Evolutionary conservation across 2,113 vertebrate species (phyloP).

Genomic region (Danionella cerebrum): DNA sequence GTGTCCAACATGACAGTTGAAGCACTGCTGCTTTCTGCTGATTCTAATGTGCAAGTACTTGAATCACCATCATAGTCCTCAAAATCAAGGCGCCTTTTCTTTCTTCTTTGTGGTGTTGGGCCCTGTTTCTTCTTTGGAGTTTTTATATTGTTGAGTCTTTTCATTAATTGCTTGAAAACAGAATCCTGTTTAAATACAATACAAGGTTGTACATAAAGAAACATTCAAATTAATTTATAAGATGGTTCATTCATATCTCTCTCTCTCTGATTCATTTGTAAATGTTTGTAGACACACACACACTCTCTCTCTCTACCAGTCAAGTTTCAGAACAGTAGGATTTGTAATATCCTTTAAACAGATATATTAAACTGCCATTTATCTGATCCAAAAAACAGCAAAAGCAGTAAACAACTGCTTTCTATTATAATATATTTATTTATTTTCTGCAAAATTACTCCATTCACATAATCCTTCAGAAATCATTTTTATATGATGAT

Average conservation of each 20-base stretch:
- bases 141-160: conserved; percentile 15
- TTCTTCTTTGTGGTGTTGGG: conserved; percentile 10
- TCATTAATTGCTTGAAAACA: conserved; percentile 18
- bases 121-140: conserved; percentile 16
- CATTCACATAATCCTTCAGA: no score
- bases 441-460: no score
- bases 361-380: no score
- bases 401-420: no score
- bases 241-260: not conserved
- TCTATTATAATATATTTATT: no score
- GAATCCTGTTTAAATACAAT: not conserved
- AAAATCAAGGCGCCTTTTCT: not conserved
- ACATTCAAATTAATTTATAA: not conserved
- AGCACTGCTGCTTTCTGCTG: conserved; percentile 2
- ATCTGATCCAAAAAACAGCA: no score
- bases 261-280: no score
- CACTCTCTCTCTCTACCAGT: no score
- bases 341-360: no score
- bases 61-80: conserved; percentile 9
- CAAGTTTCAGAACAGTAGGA: no score
- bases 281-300: no score
- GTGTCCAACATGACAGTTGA: conserved; percentile 16
- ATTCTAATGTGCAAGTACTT: not conserved
- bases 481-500: no score
- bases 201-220: not conserved